These are phyloP conservation scores for Erebia palarica DNA, from an alignment of 2,888 invertebrate genomes.

Conservation along the genomic window DNA sequence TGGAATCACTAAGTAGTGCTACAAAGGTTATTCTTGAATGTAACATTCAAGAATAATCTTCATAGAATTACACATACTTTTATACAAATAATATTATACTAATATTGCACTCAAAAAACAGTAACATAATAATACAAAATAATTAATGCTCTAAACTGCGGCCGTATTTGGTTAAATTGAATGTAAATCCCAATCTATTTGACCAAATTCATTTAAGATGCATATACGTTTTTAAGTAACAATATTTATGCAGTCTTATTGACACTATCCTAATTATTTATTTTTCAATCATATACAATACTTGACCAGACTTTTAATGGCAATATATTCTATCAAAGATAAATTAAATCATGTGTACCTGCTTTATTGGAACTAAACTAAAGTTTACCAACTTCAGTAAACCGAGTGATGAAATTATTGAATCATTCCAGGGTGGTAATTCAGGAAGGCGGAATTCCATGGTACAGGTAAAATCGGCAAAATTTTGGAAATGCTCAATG, in stretches of 20 bases:
- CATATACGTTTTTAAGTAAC: not conserved
- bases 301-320: not conserved
- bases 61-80: not conserved
- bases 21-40: not conserved
- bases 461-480: not conserved
- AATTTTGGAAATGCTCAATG: conserved; percentile 17
- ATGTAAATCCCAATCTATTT: conserved; percentile 6
- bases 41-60: not conserved
- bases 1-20: not conserved
- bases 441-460: not conserved
- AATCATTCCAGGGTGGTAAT: not conserved
- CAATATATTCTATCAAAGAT: not conserved
- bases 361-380: not conserved
- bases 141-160: not conserved
- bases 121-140: not conserved
- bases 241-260: conserved; percentile 10
- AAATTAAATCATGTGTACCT: not conserved
- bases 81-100: not conserved
- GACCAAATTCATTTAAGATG: not conserved
- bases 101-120: not conserved
- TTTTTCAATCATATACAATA: not conserved
- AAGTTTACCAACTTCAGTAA: not conserved
- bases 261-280: not conserved
- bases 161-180: not conserved
- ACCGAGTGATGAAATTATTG: not conserved